Conservation (phyloP, 2,113 vertebrate genomes). For the Epinephelus fuscoguttatus region DNA sequence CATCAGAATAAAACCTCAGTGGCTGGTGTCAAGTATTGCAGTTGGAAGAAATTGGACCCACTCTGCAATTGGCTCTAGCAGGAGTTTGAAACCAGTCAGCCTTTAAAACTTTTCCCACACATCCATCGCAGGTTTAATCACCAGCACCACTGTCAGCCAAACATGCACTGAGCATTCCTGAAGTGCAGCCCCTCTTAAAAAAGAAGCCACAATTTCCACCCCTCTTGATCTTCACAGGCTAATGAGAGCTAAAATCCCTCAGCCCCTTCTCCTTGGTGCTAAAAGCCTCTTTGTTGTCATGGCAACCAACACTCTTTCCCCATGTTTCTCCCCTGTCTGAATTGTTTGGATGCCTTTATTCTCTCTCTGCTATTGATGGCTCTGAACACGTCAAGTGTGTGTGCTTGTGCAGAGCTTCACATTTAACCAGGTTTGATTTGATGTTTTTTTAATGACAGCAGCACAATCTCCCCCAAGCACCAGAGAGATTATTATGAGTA, state of each 20-base stretch:
- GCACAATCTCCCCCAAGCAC: background rate
- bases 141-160: background rate
- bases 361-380: conserved; percentile 1
- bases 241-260: conserved; percentile 59
- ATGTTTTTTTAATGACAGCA: background rate
- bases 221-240: conserved; percentile 51
- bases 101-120: background rate
- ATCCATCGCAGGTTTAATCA: conserved; percentile 28
- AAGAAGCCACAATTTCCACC: conserved; percentile 3
- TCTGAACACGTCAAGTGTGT: conserved; percentile 9
- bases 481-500: background rate
- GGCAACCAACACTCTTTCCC: conserved; percentile 20
- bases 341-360: conserved; percentile 46
- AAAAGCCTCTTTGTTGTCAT: conserved; percentile 68
- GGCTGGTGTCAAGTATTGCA: background rate
- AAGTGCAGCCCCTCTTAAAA: conserved; percentile 6
- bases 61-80: background rate
- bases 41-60: too few species aligned
- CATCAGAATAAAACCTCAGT: background rate
- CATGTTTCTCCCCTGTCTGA: conserved; percentile 1
- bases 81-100: background rate
- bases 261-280: conserved; percentile 16
- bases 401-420: conserved; percentile 16
- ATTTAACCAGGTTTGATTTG: conserved; percentile 14
- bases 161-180: conserved; percentile 20